A percentile compares a stretch with the other conserved stretches of the same genome.
phyloP scores from a whole-genome alignment of 2,797 vertebrate genomes.

The Rallus crepitans region DNA sequence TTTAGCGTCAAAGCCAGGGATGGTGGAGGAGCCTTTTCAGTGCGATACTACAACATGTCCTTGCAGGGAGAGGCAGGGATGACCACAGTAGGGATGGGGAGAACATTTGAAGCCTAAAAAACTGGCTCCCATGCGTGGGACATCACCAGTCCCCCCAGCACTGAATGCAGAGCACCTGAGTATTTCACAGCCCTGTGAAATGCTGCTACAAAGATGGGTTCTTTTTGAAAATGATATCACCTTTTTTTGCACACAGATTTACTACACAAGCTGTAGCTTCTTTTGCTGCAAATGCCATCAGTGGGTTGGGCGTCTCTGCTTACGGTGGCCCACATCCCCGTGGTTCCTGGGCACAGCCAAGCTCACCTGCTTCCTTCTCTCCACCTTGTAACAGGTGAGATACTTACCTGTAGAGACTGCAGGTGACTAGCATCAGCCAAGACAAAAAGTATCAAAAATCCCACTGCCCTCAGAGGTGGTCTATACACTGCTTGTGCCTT shows the following conservation, averaged over 20 bases:
- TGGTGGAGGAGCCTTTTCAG: fast-evolving
- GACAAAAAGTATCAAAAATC: not conserved
- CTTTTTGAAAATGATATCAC: not conserved
- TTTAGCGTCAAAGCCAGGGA: fast-evolving
- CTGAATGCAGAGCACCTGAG: not conserved
- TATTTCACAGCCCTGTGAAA: not conserved
- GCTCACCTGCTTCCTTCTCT: not conserved
- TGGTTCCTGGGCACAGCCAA: fast-evolving
- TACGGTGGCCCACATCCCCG: fast-evolving
- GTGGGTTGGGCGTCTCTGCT: not conserved
- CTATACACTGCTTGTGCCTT: not conserved
- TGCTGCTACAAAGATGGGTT: not conserved
- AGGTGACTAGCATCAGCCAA: not conserved
- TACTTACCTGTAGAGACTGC: not conserved
- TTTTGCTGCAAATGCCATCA: fast-evolving
- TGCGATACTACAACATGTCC: not conserved
- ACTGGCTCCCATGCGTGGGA: fast-evolving
- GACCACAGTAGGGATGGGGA: not conserved
- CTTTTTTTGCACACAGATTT: not conserved
- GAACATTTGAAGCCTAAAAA: not conserved
- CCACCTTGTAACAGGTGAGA: fast-evolving
- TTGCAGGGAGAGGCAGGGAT: not conserved
- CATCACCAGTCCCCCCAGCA: not conserved
- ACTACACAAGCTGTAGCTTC: not conserved
- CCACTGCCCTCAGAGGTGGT: not conserved